Evolutionary conservation across 2,113 vertebrate species (phyloP), one percentile per base, ranked within the genome.

Genomic region (Tachycineta bicolor): DNA sequence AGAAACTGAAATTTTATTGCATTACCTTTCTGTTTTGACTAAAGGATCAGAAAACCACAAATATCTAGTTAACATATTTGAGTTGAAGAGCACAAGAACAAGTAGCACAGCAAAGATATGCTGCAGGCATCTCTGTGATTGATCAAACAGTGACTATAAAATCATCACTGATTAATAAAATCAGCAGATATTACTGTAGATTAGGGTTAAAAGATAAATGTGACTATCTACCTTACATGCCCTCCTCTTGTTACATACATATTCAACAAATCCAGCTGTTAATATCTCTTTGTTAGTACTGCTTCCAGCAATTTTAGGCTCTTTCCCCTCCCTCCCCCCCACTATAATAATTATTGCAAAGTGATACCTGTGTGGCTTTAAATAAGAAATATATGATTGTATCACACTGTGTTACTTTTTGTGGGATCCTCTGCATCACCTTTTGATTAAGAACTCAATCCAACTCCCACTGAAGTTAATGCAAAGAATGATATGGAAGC

Each of bases 391-490:
- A 69, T 20, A 52, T n/a, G 20, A 70, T 37, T 89, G 5, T 24
- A 69, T 47, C 37, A 81, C 41, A 90, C 3, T 75, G 33, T 67
- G 33, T 67, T 87, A 90, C 11, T 90, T 89, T 96, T 76, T 76
- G 55, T 83, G 73, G 44, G 62, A 86, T 94, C 79, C 70, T 91
- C 88, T 89, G 68, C 81, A 87, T 90, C 67, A 96, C 68, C 74
- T 90, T 96, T 47, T 85, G 64, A 78, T 81, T 92, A 94, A 90
- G 53, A 89, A 79, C 90, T 96, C 91, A 94, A 87, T 84, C 76
- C 91, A 94, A 88, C 53, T 92, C 37, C 50, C 73, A 87, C 34
- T 83, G 87, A 93, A 92, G 63, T 90, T 84, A 94, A 67, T 60
- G 47, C 16, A 90, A 93, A 88, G 47, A 90, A 60, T 73, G 33